Percentiles rank a stretch among this genome's conserved stretches.
phyloP scores from a whole-genome alignment of 2,888 invertebrate genomes.

The Danaus chrysippus region DNA sequence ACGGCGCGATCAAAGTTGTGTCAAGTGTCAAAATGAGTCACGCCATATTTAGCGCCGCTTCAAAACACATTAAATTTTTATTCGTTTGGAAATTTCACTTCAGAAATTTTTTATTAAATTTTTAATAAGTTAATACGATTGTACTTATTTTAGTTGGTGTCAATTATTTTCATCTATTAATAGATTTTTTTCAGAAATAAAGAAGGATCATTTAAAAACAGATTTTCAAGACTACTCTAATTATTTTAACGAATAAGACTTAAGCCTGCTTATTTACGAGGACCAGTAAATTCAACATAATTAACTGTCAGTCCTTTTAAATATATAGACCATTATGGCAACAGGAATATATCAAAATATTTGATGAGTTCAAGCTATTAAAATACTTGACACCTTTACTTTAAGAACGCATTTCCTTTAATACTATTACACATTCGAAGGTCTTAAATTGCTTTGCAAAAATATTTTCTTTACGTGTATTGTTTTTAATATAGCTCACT shows the following conservation, averaged over 20 bases:
- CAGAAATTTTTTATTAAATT: background rate
- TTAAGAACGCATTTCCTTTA: background rate
- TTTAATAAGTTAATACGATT: background rate
- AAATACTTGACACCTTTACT: background rate
- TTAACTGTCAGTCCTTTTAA: conserved; percentile 21
- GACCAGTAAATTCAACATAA: conserved; percentile 21
- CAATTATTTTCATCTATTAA: too few species aligned
- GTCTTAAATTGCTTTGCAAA: background rate
- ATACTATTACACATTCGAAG: background rate
- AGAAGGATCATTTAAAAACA: too few species aligned
- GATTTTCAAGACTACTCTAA: conserved; percentile 11
- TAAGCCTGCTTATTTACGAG: conserved; percentile 19
- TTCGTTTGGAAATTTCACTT: conserved; percentile 9
- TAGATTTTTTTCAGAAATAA: too few species aligned
- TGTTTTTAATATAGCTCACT: background rate
- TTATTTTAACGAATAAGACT: conserved; percentile 23
- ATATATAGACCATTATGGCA: conserved; percentile 12
- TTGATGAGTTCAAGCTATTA: background rate
- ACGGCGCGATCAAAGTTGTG: conserved; percentile 25
- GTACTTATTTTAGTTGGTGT: background rate
- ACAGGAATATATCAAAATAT: conserved; percentile 4
- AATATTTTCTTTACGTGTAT: background rate
- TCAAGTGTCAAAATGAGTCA: conserved; percentile 34
- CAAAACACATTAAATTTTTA: conserved; percentile 12
- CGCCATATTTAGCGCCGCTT: conserved; percentile 27